Base-by-base conservation (phyloP, 92 coral and sea anemone species). In the Paragorgia papillata region DNA sequence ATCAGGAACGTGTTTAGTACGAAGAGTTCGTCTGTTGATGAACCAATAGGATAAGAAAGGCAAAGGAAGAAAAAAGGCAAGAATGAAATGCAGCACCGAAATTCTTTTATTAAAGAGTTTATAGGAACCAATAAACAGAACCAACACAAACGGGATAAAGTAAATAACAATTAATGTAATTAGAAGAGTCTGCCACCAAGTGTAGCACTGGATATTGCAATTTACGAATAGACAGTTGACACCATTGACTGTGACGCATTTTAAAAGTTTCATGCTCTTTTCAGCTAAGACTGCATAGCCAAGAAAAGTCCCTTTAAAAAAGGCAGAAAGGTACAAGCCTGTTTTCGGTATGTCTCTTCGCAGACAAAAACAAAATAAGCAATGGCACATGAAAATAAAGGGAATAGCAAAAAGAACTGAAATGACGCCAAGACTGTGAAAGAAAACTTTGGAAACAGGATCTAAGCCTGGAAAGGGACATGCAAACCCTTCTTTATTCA, bases 391-490 rank as follows among this genome's bases (percentile, higher is more conserved):
- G 34, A 44, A 68, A 2, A 68, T 25, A 46, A 29, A 13, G 8
- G 75, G 75, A 46, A 68, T 44, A 1, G 75, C 75, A 49, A 68
- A 68, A 6, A 68, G 58, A 25, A 68, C 75, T 8, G 75, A 68
- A 20, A 22, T 44, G 1, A 68, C 75, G 2, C 75, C 75, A 2
- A 68, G 37, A 49, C 3, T 68, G 35, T 30, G 57, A 8, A 68
- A 43, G 1, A 68, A 68, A 35, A 68, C 10, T 26, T 68, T 68
- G 10, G 75, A 68, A 0, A 68, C 75, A 44, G 75, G 75, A 28
- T 46, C 28, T 53, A 85, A 53, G 10, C 92, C 92, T 6, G 87
- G 83, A 66, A 88, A 88, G 12, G 92, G 92, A 26, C 92, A 88
- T 19, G 87, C 89, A 28, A 85, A 43, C 1, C 80, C 64, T 7